Evolutionary conservation across 1,140 invertebrate species (phyloP).

Genomic region (Ctenoplectra terminalis): DNA sequence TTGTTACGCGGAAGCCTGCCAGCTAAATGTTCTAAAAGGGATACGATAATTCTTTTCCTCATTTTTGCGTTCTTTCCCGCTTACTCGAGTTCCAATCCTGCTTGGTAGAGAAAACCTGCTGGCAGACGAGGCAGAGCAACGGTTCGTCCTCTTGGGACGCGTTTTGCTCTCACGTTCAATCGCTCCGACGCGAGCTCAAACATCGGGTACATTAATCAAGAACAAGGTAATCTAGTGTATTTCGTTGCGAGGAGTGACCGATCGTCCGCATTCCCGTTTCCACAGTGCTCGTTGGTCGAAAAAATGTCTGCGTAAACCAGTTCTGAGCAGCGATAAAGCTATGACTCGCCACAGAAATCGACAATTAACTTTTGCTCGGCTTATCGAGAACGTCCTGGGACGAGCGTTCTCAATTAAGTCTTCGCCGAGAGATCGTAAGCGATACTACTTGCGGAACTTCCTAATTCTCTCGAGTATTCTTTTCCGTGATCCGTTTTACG

Average conservation of each 20-base stretch:
- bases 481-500: not conserved
- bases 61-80: constrained; percentile 17
- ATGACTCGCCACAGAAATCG: not conserved
- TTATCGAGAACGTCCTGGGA: not conserved
- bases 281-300: not conserved
- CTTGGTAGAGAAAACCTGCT: not conserved
- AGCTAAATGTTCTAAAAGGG: constrained; percentile 48
- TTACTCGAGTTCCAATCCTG: not conserved
- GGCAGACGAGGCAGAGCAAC: not conserved
- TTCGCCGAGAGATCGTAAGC: not conserved
- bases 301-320: constrained; percentile 27
- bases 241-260: not conserved
- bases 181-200: too few relatives aligned
- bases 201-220: constrained; percentile 10
- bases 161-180: not conserved
- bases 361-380: constrained; percentile 13
- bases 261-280: constrained; percentile 31
- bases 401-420: not conserved
- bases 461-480: constrained; percentile 6
- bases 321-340: constrained; percentile 3
- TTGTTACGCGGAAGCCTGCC: constrained; percentile 76
- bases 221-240: constrained; percentile 6
- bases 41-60: constrained; percentile 26
- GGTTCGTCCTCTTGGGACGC: not conserved
- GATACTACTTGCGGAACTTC: constrained; percentile 1